phyloP scores from a whole-genome alignment of 2,888 invertebrate genomes.

The Phrixothrix hirtus region DNA sequence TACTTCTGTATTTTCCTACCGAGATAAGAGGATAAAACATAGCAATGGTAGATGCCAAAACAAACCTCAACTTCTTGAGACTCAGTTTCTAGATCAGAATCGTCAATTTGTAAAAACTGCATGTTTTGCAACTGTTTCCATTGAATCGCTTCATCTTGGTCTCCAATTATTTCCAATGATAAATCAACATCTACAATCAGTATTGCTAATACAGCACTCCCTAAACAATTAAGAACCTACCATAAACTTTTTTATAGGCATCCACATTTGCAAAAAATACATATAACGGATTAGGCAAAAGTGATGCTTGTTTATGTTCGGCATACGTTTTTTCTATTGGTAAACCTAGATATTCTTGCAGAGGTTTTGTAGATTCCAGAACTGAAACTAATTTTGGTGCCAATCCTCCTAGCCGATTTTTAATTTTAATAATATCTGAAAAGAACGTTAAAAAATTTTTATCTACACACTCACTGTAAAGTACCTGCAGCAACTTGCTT shows the following conservation, averaged over 20 bases:
- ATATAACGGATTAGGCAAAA: slow-evolving; percentile 82
- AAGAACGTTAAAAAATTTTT: too few relatives aligned
- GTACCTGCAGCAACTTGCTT: slow-evolving; percentile 74
- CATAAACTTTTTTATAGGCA: slow-evolving; percentile 80
- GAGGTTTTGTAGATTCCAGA: slow-evolving; percentile 79
- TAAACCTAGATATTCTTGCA: slow-evolving; percentile 85
- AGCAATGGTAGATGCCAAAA: too few relatives aligned
- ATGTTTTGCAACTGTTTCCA: slow-evolving; percentile 58
- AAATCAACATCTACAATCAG: slow-evolving; percentile 52
- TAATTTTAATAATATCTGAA: slow-evolving; percentile 49
- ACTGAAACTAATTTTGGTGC: slow-evolving; percentile 76
- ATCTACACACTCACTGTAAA: too few relatives aligned
- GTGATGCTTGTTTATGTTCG: slow-evolving; percentile 73
- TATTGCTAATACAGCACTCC: not conserved
- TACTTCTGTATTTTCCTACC: slow-evolving; percentile 46
- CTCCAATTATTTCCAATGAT: slow-evolving; percentile 63
- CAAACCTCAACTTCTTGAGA: slow-evolving; percentile 44
- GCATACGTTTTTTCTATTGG: slow-evolving; percentile 78
- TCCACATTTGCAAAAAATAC: slow-evolving; percentile 83
- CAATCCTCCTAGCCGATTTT: slow-evolving; percentile 72
- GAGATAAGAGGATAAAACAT: too few relatives aligned
- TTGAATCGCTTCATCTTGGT: slow-evolving; percentile 71
- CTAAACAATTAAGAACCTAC: slow-evolving; percentile 50
- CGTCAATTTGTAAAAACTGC: slow-evolving; percentile 57
- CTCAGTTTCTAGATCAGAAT: slow-evolving; percentile 68